Conservation (phyloP, 1,140 invertebrate species). For the Leucophenga varia region DNA sequence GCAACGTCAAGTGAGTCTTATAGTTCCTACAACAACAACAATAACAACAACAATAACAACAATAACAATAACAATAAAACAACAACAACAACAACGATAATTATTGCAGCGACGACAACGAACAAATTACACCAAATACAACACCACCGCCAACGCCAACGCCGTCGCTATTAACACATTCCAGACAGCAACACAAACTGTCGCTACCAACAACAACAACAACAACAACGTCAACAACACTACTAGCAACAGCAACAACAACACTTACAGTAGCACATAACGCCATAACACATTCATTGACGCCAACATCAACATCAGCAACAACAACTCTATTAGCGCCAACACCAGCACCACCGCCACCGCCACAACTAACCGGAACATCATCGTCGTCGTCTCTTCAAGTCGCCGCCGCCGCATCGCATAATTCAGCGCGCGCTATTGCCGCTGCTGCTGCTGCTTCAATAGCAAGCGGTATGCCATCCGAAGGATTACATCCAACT, state of each 20-base stretch:
- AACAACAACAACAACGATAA: slow-evolving; percentile 13
- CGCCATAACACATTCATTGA: background rate
- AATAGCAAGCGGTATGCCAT: slow-evolving; percentile 34
- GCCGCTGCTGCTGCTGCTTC: background rate
- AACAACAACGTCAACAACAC: slow-evolving; percentile 5
- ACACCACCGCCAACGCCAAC: slow-evolving; percentile 4
- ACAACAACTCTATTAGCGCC: background rate
- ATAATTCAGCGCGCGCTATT: background rate
- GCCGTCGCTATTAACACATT: too few relatives aligned
- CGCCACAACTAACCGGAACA: slow-evolving; percentile 2
- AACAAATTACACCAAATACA: slow-evolving; percentile 2
- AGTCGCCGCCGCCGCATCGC: background rate
- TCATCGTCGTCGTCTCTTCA: background rate
- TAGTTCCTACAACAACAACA: slow-evolving; percentile 15
- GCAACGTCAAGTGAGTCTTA: too few relatives aligned
- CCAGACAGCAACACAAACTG: too few relatives aligned
- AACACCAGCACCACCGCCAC: slow-evolving; percentile 7
- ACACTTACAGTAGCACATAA: too few relatives aligned
- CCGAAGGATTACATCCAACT: slow-evolving; percentile 59
- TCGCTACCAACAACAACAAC: slow-evolving; percentile 4
- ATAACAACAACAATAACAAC: slow-evolving; percentile 6
- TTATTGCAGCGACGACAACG: too few relatives aligned
- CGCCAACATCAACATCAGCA: slow-evolving; percentile 12
- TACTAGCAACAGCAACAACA: too few relatives aligned
- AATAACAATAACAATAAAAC: slow-evolving; percentile 11